A percentile compares a stretch with the other conserved stretches of the same genome.
Evolutionary conservation across 2,113 vertebrate species (phyloP).

Genomic region (Lanius collurio): DNA sequence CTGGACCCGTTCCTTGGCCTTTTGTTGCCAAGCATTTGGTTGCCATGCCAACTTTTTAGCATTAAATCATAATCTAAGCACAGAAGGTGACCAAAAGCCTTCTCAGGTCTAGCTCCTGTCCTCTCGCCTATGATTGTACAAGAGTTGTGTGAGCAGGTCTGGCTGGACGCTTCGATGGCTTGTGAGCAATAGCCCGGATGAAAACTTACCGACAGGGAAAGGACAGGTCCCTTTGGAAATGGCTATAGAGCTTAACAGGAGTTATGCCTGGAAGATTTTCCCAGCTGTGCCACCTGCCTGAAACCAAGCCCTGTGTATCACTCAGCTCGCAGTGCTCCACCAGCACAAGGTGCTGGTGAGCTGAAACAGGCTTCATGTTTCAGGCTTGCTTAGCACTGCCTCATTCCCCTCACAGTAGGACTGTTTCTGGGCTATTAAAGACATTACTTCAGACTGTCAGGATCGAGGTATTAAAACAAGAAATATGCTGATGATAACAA

Average conservation of each 20-base stretch:
- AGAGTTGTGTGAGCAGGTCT: not conserved
- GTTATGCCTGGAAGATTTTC: not conserved
- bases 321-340: not conserved
- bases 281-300: not conserved
- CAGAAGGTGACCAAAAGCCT: not conserved
- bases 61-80: constrained; percentile 52
- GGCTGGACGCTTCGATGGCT: not conserved
- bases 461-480: not conserved
- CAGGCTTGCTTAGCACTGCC: not conserved
- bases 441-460: not conserved
- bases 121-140: not conserved
- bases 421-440: not conserved
- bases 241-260: not conserved
- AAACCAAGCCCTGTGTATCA: not conserved
- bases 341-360: not conserved
- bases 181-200: not conserved
- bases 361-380: not conserved
- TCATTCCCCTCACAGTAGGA: not conserved
- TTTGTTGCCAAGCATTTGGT: constrained; percentile 5
- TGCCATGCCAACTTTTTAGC: constrained; percentile 42
- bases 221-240: not conserved
- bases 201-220: not conserved
- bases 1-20: not conserved
- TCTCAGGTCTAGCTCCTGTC: not conserved
- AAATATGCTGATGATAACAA: not conserved